A percentile compares a stretch with the other conserved stretches of the same genome.
phyloP scores from a whole-genome alignment of 2,888 invertebrate species.

The Romanomermis culicivorax region DNA sequence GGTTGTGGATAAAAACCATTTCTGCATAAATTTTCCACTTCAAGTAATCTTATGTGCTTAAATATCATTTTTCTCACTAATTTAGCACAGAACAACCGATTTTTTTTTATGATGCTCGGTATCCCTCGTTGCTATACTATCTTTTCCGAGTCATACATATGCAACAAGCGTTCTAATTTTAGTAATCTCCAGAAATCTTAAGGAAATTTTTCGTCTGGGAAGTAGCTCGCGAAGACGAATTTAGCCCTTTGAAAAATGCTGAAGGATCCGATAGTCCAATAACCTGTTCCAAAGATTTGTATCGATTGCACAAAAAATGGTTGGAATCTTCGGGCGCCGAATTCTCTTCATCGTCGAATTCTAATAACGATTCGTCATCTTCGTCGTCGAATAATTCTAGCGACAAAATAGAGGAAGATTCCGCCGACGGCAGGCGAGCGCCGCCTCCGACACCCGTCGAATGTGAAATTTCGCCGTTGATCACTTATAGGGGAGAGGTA shows the following conservation, averaged over 20 bases:
- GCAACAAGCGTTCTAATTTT: too few species aligned
- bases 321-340: too few species aligned
- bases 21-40: too few species aligned
- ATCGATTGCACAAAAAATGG: slow-evolving; percentile 49
- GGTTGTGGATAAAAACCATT: too few species aligned
- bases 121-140: too few species aligned
- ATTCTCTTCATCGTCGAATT: too few species aligned
- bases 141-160: too few species aligned
- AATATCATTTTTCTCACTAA: too few species aligned
- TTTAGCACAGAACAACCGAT: too few species aligned
- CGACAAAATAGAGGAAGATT: not conserved
- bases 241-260: slow-evolving; percentile 85
- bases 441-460: not conserved
- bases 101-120: too few species aligned
- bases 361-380: not conserved
- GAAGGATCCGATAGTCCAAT: slow-evolving; percentile 61
- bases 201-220: slow-evolving; percentile 73
- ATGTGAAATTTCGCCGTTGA: slow-evolving; percentile 70
- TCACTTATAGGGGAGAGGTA: slow-evolving; percentile 70
- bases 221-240: slow-evolving; percentile 70
- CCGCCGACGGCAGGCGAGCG: not conserved
- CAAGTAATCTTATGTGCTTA: too few species aligned
- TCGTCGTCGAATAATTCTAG: not conserved
- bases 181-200: not conserved
- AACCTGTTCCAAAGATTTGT: slow-evolving; percentile 56